Evolutionary conservation across 2,113 vertebrate species (phyloP), one percentile per base, ranked within the genome.

Genomic region (Pollimyrus isidori): DNA sequence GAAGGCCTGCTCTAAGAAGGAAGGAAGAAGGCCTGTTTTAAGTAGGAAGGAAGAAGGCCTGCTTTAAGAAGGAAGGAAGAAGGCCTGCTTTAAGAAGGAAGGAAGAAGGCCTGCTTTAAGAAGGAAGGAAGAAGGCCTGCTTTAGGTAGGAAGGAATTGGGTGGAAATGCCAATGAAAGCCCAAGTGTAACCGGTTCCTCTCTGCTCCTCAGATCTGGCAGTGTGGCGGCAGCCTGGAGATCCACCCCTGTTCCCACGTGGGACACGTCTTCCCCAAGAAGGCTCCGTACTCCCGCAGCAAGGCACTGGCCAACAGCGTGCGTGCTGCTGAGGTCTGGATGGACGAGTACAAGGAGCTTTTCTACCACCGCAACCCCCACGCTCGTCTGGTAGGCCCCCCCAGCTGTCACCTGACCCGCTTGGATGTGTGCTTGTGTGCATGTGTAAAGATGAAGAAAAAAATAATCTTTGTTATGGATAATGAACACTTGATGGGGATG

Each of bases 241-340:
- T 97, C 91, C 98, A 99, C 93, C 98, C 98, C 0, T 99, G 98
- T 93, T 99, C 98, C 58, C 98, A 99, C 0, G 98, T 99, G 69
- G 98, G 98, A 62, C 98, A 99, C 0, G 93, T 99, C 83, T 99
- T 99, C 92, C 98, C 98, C 19, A 99, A 97, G 89, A 97, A 96
- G 96, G 98, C 98, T 86, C 98, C 98, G 0, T 99, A 99, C 94
- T 97, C 97, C 0, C 96, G 98, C 39, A 95, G 92, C 92, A 99
- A 98, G 93, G 98, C 98, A n/a, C 91, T 99, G 95, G 97, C 98
- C 86, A 99, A 99, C 94, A 97, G 97, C 0, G 97, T 99, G 76
- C 97, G 98, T 3, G 97, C 98, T 0, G 98, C 97, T 0, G 98
- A 99, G 92, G 98, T 99, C 90, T 99, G 98, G 98, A 97, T 99